A percentile compares a stretch with the other conserved stretches of the same genome.
Conservation (phyloP, 2,888 invertebrate genomes). For the Germaria angustata region DNA sequence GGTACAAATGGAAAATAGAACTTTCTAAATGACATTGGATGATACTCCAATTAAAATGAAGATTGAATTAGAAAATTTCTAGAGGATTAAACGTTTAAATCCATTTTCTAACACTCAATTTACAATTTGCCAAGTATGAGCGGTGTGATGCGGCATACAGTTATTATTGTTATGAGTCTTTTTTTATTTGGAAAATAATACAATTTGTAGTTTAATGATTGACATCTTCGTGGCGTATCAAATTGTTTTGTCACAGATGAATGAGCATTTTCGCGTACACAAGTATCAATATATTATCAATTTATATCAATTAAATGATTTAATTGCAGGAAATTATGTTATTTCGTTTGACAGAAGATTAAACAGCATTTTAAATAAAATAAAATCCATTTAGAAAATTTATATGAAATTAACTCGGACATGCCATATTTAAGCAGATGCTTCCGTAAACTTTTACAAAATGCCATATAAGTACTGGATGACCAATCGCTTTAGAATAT, state of each 20-base stretch:
- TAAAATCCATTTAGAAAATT: too few species aligned
- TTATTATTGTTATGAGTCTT: background rate
- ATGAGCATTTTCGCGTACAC: background rate
- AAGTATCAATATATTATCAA: background rate
- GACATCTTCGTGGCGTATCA: background rate
- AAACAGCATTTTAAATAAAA: too few species aligned
- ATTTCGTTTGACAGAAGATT: background rate
- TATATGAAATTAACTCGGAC: too few species aligned
- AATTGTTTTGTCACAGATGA: background rate
- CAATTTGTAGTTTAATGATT: background rate
- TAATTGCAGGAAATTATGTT: background rate
- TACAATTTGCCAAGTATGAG: background rate
- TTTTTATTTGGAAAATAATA: background rate
- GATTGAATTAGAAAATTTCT: conserved; percentile 38
- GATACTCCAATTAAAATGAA: conserved; percentile 24
- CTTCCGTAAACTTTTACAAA: too few species aligned
- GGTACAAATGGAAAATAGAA: background rate
- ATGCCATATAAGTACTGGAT: too few species aligned
- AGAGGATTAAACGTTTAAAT: conserved; percentile 36
- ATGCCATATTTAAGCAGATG: too few species aligned
- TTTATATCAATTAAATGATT: background rate
- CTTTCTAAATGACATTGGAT: conserved; percentile 21
- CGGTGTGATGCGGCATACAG: background rate
- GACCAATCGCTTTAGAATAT: too few species aligned
- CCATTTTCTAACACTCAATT: conserved; percentile 16